phyloP scores from a whole-genome alignment of 1,140 invertebrate species.

The Tribolium castaneum region DNA sequence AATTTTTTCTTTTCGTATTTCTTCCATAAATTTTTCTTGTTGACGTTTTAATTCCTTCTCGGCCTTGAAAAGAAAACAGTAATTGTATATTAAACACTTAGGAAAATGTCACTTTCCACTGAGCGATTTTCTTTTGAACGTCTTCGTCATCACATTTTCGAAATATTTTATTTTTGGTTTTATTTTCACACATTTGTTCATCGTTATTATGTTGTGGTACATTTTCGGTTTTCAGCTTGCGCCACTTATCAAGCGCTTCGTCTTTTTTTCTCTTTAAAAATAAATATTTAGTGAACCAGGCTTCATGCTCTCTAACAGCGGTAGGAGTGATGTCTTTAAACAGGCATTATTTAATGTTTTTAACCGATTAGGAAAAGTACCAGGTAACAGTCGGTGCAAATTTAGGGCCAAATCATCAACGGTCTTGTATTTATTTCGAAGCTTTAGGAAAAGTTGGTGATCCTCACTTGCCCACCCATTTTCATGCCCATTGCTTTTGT shows the following conservation, averaged over 20 bases:
- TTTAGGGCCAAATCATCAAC: constrained; percentile 47
- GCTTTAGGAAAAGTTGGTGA: constrained; percentile 65
- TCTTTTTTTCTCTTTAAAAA: constrained; percentile 63
- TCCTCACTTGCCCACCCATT: constrained; percentile 68
- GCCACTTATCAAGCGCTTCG: constrained; percentile 65
- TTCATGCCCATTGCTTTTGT: constrained; percentile 62
- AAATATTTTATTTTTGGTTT: not conserved
- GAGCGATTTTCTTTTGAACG: constrained; percentile 34
- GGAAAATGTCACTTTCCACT: constrained; percentile 36
- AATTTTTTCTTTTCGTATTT: constrained; percentile 23
- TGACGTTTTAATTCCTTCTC: constrained; percentile 48
- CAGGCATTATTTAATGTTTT: not conserved
- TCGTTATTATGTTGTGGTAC: constrained; percentile 65
- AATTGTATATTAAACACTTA: constrained; percentile 23
- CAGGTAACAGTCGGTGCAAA: constrained; percentile 56
- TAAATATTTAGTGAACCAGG: constrained; percentile 66
- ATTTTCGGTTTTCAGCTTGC: constrained; percentile 59
- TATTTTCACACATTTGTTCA: constrained; percentile 58
- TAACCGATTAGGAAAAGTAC: constrained; percentile 36
- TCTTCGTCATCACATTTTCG: constrained; percentile 25
- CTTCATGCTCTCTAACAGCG: constrained; percentile 62
- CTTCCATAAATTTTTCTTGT: constrained; percentile 37
- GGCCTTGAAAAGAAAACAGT: constrained; percentile 39
- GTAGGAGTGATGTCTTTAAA: constrained; percentile 60
- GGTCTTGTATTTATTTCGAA: constrained; percentile 63